phyloP scores from a whole-genome alignment of 2,113 vertebrate species.

The Callipepla californica region DNA sequence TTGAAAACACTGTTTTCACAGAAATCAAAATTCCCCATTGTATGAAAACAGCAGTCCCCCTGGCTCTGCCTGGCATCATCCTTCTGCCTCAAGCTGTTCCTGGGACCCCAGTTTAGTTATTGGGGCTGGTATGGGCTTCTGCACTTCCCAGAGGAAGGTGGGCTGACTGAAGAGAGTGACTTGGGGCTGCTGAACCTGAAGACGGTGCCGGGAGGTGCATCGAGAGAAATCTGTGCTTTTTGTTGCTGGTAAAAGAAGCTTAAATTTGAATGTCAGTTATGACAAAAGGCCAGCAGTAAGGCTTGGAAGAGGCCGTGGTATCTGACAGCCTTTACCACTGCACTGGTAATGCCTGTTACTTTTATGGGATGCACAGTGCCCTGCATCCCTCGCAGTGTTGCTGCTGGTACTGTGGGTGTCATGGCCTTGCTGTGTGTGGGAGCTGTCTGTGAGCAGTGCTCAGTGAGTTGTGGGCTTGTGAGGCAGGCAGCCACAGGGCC shows the following conservation, averaged over 20 bases:
- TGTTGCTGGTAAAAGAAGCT: background rate
- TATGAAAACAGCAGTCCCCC: rapidly evolving
- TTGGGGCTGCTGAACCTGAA: background rate
- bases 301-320: background rate
- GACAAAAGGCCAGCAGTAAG: background rate
- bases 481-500: rapidly evolving
- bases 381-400: background rate
- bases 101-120: rapidly evolving
- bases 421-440: background rate
- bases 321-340: background rate
- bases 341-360: background rate
- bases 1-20: background rate
- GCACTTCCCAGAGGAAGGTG: background rate
- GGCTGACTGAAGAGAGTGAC: background rate
- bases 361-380: background rate
- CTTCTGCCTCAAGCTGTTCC: rapidly evolving
- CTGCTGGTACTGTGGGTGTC: background rate
- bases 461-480: background rate
- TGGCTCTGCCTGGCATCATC: background rate
- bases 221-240: background rate
- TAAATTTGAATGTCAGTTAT: background rate
- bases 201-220: background rate
- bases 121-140: background rate
- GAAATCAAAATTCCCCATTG: background rate
- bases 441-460: background rate